Conservation (phyloP, 2,888 invertebrate species). For the Pristionchus arcanus region DNA sequence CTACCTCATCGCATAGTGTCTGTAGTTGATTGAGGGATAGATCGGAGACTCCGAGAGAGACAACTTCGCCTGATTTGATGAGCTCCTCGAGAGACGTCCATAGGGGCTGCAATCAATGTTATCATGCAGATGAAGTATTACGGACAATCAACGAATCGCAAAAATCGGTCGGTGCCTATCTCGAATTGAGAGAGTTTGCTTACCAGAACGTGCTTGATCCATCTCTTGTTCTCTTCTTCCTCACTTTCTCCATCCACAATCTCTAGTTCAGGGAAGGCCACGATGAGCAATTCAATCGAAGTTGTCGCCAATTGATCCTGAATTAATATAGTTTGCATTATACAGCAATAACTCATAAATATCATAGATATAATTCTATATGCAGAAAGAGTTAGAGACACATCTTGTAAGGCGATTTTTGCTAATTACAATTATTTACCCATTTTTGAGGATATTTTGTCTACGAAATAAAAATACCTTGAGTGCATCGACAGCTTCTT, state of each 20-base stretch:
- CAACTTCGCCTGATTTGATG: conserved; percentile 70
- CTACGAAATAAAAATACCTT: conserved; percentile 20
- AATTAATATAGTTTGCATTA: background rate
- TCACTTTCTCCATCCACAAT: conserved; percentile 68
- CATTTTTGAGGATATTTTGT: background rate
- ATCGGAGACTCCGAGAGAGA: conserved; percentile 77
- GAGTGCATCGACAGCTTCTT: conserved; percentile 67
- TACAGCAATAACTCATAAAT: background rate
- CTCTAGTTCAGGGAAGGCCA: conserved; percentile 73
- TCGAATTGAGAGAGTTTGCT: background rate
- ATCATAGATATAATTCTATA: too few relatives aligned
- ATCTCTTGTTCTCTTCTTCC: conserved; percentile 64
- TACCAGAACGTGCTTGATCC: conserved; percentile 57
- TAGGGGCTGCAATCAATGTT: conserved; percentile 60
- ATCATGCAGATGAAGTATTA: background rate
- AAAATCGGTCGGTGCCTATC: background rate
- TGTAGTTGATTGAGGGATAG: conserved; percentile 69
- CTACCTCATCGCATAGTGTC: conserved; percentile 55
- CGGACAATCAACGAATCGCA: too few relatives aligned
- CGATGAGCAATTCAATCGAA: conserved; percentile 74
- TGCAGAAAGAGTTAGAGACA: too few relatives aligned
- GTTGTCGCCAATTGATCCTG: conserved; percentile 72
- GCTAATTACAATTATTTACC: too few relatives aligned
- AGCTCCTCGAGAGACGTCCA: conserved; percentile 69
- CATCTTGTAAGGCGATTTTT: too few relatives aligned